phyloP scores from a whole-genome alignment of 2,113 vertebrate genomes.

The Glaucomys volans region DNA sequence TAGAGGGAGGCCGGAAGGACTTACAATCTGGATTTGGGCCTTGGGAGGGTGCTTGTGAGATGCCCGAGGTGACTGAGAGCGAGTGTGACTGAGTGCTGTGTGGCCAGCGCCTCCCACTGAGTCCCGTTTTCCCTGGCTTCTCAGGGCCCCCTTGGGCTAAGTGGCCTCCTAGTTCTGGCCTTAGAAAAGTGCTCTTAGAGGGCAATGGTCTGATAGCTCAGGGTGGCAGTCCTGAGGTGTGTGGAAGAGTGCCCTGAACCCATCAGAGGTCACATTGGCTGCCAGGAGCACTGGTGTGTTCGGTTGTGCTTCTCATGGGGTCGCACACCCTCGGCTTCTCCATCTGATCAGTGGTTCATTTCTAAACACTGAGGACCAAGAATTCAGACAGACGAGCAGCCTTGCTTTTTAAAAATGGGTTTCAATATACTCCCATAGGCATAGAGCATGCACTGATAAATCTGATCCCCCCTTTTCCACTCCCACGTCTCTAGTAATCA shows the following conservation, averaged over 20 bases:
- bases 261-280: neutral
- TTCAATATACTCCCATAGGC: neutral
- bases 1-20: neutral
- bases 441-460: neutral
- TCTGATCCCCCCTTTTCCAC: neutral
- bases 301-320: neutral
- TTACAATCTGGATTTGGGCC: neutral
- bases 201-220: neutral
- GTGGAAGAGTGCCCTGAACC: neutral
- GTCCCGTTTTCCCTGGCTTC: neutral
- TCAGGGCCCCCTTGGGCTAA: neutral
- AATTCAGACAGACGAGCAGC: neutral
- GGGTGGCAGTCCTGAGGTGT: neutral
- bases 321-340: neutral
- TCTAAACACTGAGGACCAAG: neutral
- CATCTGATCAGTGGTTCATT: neutral
- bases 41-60: neutral
- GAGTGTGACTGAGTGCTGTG: too few relatives aligned
- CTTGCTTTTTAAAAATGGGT: neutral
- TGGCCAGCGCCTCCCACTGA: accelerated
- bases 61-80: neutral
- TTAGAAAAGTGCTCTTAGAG: neutral
- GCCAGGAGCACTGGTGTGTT: neutral
- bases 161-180: neutral
- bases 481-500: neutral